phyloP scores from a whole-genome alignment of 2,797 vertebrate genomes.

The Fistularia commersonii region DNA sequence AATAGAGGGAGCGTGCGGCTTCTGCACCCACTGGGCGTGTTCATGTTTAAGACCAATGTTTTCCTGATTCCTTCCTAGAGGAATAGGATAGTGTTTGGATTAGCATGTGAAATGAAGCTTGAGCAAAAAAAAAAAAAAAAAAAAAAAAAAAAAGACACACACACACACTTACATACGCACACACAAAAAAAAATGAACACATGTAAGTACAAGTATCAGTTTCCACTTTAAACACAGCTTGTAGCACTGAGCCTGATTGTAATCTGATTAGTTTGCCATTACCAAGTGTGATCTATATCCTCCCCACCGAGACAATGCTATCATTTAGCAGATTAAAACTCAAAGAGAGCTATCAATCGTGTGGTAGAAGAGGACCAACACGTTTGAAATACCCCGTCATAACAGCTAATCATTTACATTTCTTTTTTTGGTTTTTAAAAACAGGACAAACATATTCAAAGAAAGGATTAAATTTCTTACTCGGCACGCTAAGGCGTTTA shows the following conservation, averaged over 20 bases:
- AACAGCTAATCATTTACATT: slow-evolving; percentile 41
- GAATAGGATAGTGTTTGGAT: slow-evolving; percentile 46
- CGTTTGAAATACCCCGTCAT: slow-evolving; percentile 43
- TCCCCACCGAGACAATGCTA: slow-evolving; percentile 23
- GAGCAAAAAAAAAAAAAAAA: background rate
- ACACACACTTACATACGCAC: no score
- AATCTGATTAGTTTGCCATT: slow-evolving; percentile 52
- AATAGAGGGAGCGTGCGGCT: slow-evolving; percentile 47
- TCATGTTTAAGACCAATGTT: slow-evolving; percentile 27
- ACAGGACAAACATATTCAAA: slow-evolving; percentile 33
- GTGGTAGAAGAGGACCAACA: slow-evolving; percentile 35
- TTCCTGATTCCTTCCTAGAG: slow-evolving; percentile 38
- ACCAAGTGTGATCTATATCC: slow-evolving; percentile 27
- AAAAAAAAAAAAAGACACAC: background rate
- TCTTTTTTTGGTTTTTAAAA: slow-evolving; percentile 45
- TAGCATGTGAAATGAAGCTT: slow-evolving; percentile 45
- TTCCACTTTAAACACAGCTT: slow-evolving; percentile 52
- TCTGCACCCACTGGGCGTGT: slow-evolving; percentile 47
- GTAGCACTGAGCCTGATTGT: slow-evolving; percentile 34
- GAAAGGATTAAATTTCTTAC: slow-evolving; percentile 50
- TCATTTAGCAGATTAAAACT: slow-evolving; percentile 43
- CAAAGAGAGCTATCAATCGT: slow-evolving; percentile 33
- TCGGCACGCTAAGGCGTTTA: slow-evolving; percentile 51
- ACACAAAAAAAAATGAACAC: slow-evolving; percentile 10
- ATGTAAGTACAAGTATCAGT: slow-evolving; percentile 43